Percentiles rank a stretch among this genome's conserved stretches.
These are phyloP conservation scores for Oscarella lobularis DNA, from an alignment of 37 sponge, comb jelly and placozoan species.

Conservation along the genomic window DNA sequence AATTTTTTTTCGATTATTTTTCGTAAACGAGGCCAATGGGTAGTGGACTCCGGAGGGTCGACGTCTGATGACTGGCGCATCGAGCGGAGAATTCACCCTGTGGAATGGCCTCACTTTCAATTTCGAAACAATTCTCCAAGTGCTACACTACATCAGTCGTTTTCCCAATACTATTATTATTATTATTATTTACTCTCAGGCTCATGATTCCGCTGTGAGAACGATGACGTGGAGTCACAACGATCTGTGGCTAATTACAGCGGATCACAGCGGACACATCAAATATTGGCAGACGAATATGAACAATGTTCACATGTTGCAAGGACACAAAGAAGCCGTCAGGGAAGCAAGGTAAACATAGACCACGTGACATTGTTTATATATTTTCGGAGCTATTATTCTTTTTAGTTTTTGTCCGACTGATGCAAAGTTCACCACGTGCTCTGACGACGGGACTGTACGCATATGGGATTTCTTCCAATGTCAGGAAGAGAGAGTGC, in stretches of 20 bases:
- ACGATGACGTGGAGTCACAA: constrained; percentile 85
- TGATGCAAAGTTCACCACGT: constrained; percentile 88
- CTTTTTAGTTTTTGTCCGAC: constrained; percentile 76
- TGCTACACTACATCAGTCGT: constrained; percentile 7
- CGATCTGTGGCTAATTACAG: constrained; percentile 79
- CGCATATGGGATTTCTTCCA: constrained; percentile 83
- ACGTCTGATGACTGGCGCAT: constrained; percentile 82
- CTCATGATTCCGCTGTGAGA: constrained; percentile 83
- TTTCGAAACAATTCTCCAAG: constrained; percentile 87
- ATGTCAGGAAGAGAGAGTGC: constrained; percentile 60
- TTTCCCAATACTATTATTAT: constrained; percentile 2
- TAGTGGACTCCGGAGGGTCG: constrained; percentile 97
- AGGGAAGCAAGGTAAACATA: constrained; percentile 70
- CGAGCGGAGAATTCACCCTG: constrained; percentile 87
- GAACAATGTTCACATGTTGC: constrained; percentile 90
- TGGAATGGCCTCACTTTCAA: constrained; percentile 94
- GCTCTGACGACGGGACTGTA: constrained; percentile 91
- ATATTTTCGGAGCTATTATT: neutral
- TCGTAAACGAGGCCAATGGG: too few relatives aligned
- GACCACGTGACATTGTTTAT: neutral
- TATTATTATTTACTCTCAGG: constrained; percentile 26
- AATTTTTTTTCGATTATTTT: neutral
- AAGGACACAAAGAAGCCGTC: constrained; percentile 88
- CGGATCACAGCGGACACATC: constrained; percentile 78
- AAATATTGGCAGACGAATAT: constrained; percentile 99